Base-by-base conservation (phyloP, 2,888 invertebrate species). In the Copidosoma aretas region DNA sequence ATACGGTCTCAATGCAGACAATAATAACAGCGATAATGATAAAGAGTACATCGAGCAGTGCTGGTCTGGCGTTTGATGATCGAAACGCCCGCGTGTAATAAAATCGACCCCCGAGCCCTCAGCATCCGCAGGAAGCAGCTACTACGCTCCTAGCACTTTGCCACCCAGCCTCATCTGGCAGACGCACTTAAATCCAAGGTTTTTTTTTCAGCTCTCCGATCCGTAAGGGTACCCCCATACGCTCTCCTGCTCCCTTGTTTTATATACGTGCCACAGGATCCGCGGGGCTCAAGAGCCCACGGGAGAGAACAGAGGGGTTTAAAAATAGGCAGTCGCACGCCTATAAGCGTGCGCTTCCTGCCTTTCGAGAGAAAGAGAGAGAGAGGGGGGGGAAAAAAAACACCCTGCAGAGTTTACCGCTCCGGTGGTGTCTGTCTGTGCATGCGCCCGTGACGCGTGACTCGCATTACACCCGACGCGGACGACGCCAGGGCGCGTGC, bases 251-350 rank as follows among this genome's bases (percentile, higher is more conserved):
- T 17, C 43, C 15, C 43, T 15, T 12, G 43, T 17, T 46, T 1
- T 15, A 12, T 14, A 14, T 17, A 12, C 12, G 43, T 17, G 43
- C 43, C 43, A 46, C 14, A 46, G 4, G 43, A 17, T 17, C 43
- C 43, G 43, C 12, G 17, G 17, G 32, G 32, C 32, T 32, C 32
- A 32, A 32, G 8, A 32, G 32, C 32, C 57, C 32, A 58, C 51
- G 32, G 4, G 25, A 56, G 17, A 67, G 21, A 25, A 15, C 22
- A 19, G 21, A 54, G 54, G 56, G 39, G 43, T 58, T 59, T 67
- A 73, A 73, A 73, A 73, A 73, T 73, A 73, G 69, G 54, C 57
- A 46, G 64, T 56, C 58, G 58, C 22, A 24, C 63, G 63, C 60
- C 68, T 64, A 54, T 46, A 46, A 64, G 54, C 59, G 15, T 61